phyloP scores from a whole-genome alignment of 2,797 vertebrate genomes.

The Sarcophilus harrisii region DNA sequence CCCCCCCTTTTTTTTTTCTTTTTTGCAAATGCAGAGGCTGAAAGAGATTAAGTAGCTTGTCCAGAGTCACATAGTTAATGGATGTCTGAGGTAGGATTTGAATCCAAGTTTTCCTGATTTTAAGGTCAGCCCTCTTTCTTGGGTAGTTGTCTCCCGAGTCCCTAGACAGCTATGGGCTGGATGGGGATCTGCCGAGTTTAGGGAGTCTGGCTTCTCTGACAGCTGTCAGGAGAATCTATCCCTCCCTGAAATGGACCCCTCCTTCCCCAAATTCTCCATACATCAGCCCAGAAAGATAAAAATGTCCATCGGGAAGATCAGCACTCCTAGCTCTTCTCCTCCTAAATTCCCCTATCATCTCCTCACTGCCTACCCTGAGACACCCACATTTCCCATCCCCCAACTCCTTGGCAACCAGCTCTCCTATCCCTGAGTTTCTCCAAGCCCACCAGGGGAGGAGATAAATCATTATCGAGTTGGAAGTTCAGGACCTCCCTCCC shows the following conservation, averaged over 20 bases:
- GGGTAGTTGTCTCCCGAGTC: neutral
- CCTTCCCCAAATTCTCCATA: neutral
- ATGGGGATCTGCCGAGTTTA: neutral
- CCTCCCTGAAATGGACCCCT: neutral
- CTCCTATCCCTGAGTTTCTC: neutral
- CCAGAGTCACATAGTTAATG: neutral
- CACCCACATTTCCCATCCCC: neutral
- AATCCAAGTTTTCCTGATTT: neutral
- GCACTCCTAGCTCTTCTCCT: neutral
- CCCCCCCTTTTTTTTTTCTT: no score
- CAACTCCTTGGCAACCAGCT: neutral
- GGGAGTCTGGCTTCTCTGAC: neutral
- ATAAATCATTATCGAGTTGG: slow-evolving; percentile 79
- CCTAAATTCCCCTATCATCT: neutral
- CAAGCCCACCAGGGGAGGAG: slow-evolving; percentile 74
- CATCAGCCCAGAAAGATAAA: neutral
- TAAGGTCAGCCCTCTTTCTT: neutral
- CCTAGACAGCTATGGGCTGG: neutral
- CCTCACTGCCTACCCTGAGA: neutral
- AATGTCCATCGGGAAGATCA: neutral
- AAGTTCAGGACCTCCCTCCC: slow-evolving; percentile 72
- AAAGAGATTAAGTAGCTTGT: neutral
- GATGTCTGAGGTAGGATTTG: neutral
- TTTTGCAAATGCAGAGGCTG: neutral
- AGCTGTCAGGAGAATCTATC: neutral